Conservation (phyloP, 2,113 vertebrate genomes). For the Callaeas wilsoni region DNA sequence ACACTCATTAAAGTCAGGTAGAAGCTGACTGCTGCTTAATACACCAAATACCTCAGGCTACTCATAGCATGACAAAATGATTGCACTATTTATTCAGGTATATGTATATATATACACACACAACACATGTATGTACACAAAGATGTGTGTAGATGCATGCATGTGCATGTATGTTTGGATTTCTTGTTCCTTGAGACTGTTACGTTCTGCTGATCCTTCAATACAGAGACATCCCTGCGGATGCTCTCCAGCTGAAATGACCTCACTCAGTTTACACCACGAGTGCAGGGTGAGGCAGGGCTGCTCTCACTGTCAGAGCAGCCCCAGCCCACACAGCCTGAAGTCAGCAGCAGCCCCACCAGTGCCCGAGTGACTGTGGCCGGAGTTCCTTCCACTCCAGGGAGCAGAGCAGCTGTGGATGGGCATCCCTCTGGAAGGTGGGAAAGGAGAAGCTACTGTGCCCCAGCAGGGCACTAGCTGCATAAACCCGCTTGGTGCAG, state of each 20-base stretch:
- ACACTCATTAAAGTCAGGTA: background rate
- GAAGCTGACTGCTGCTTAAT: background rate
- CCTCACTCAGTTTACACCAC: background rate
- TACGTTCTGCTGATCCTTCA: background rate
- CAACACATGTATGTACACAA: too few relatives aligned
- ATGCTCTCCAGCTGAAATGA: background rate
- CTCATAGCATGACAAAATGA: background rate
- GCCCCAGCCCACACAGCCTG: background rate
- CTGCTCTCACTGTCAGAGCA: accelerated
- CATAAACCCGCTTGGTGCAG: background rate
- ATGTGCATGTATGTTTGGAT: background rate
- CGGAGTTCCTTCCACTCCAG: accelerated
- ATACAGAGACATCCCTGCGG: background rate
- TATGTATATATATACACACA: accelerated
- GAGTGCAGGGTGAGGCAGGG: background rate
- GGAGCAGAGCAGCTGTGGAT: background rate
- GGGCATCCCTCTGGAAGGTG: background rate
- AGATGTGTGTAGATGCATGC: background rate
- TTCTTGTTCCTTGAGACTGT: background rate
- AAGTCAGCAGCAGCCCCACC: background rate
- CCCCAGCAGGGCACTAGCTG: background rate
- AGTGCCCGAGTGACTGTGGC: accelerated
- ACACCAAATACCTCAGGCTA: background rate
- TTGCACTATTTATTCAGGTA: background rate
- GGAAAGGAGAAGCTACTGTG: background rate